Evolutionary conservation across 2,888 invertebrate genomes (phyloP).

Genomic region (Frankliniella fusca): DNA sequence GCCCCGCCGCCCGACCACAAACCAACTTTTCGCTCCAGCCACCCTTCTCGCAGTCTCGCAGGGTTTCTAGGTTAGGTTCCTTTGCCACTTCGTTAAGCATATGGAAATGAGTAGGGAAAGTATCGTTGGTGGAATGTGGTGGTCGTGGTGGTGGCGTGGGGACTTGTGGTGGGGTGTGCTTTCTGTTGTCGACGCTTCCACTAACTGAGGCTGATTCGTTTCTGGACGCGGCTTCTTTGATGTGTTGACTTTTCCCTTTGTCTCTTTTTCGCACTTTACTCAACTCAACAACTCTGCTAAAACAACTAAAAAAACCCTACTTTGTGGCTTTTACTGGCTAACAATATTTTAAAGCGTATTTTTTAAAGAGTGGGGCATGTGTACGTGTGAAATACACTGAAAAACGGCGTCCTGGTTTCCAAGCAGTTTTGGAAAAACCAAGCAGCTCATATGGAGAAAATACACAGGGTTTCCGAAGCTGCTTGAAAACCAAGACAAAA

Average conservation of each 20-base stretch:
- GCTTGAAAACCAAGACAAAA: no score
- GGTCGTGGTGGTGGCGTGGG: neutral
- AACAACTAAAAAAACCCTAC: no score
- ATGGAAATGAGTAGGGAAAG: neutral
- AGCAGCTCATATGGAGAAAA: no score
- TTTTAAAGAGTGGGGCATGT: no score
- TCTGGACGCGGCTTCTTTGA: neutral
- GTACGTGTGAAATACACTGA: no score
- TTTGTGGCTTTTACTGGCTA: no score
- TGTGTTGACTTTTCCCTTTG: neutral
- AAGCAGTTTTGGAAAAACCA: no score
- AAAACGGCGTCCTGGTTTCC: no score
- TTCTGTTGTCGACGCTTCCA: neutral
- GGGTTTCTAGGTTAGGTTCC: slow-evolving; percentile 13
- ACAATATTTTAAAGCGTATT: no score
- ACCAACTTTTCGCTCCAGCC: slow-evolving; percentile 11
- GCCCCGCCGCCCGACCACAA: neutral
- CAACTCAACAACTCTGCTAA: no score
- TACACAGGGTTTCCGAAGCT: no score
- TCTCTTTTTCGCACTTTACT: neutral
- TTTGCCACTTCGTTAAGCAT: slow-evolving; percentile 26
- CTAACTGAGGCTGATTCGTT: neutral
- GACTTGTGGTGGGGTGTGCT: neutral
- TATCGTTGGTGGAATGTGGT: slow-evolving; percentile 4
- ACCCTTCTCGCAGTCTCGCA: neutral